Evolutionary conservation across 2,797 vertebrate species (phyloP).

Genomic region (Macropodus opercularis): DNA sequence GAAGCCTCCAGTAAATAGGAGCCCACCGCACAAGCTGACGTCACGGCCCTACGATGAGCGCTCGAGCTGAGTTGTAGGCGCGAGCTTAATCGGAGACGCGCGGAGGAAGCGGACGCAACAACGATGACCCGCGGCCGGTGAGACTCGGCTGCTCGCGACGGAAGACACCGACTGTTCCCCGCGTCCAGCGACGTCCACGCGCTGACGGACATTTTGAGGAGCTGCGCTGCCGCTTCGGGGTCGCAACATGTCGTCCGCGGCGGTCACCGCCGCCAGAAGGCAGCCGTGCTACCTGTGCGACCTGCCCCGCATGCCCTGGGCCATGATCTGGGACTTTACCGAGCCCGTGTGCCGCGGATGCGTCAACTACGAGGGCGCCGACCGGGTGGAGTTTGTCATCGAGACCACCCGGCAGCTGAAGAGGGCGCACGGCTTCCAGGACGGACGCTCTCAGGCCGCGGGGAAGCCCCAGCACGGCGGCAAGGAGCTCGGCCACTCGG

Average conservation of each 20-base stretch:
- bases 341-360: slow-evolving; percentile 91
- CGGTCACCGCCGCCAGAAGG: slow-evolving; percentile 88
- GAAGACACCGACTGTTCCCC: slow-evolving; percentile 16
- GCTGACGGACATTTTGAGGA: slow-evolving; percentile 51
- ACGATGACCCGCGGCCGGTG: slow-evolving; percentile 64
- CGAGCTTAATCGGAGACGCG: slow-evolving; percentile 75
- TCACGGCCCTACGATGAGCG: slow-evolving; percentile 78
- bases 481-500: slow-evolving; percentile 80
- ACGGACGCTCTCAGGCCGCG: slow-evolving; percentile 83
- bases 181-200: slow-evolving; percentile 17
- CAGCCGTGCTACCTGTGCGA: slow-evolving; percentile 93
- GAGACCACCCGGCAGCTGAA: slow-evolving; percentile 91
- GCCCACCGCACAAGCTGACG: slow-evolving; percentile 79
- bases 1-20: slow-evolving; percentile 88
- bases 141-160: slow-evolving; percentile 56
- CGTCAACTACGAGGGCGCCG: slow-evolving; percentile 93
- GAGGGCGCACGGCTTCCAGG: slow-evolving; percentile 89
- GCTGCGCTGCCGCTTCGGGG: neutral
- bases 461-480: slow-evolving; percentile 76
- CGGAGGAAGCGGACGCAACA: slow-evolving; percentile 57
- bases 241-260: slow-evolving; percentile 87
- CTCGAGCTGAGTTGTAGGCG: slow-evolving; percentile 67
- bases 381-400: slow-evolving; percentile 91
- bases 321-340: slow-evolving; percentile 93
- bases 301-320: slow-evolving; percentile 95